Base-by-base conservation (phyloP, 37 sponge, comb jelly and placozoan genomes). In the Dysidea cf. avara region DNA sequence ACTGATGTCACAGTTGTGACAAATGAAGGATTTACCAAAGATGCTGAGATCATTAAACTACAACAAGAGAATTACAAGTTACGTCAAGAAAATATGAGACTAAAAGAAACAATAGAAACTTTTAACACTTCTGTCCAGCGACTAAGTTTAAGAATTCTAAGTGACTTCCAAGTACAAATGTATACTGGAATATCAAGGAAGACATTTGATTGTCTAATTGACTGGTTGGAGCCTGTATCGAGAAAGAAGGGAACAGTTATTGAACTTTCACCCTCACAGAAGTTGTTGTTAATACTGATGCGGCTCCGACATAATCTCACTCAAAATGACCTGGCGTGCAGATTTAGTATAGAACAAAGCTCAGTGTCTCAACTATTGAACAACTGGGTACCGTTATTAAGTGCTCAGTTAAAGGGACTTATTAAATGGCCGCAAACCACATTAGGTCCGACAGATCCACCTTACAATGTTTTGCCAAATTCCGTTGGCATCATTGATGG, bases 321-420 rank as follows among this genome's bases (percentile, higher is more conserved):
- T 18, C 73, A 72, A 56, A 43, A 54, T 13, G 73, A 72, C 39
- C 25, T 72, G 33, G 56, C 56, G 11, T 24, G 36, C 33, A 39
- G 73, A 2, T 72, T 72, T 72, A 12, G 11, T 56, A 49, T 72
- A 17, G 40, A 72, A 14, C 73, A 72, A 40, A 46, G 48, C 38
- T 57, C 73, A 1, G 59, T 72, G n/a, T 72, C 73, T 7, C 73
- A 40, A 24, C 34, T 53, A 22, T 33, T 72, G 18, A 72, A 34
- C 57, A 43, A 72, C 17, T 72, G 73, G 73, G 57, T 72, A 30
- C 73, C 73, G 16, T 20, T 72, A 21, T 60, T 72, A 28, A 60
- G 59, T 56, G 26, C 20, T 22, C 38, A 72, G 25, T 60, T 72
- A 17, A 53, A 36, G 36, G 59, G 17, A 11, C 73, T 72, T n/a